Evolutionary conservation across 1,140 invertebrate genomes (phyloP), one percentile per base, ranked within the genome.

Genomic region (Vanessa tameamea): DNA sequence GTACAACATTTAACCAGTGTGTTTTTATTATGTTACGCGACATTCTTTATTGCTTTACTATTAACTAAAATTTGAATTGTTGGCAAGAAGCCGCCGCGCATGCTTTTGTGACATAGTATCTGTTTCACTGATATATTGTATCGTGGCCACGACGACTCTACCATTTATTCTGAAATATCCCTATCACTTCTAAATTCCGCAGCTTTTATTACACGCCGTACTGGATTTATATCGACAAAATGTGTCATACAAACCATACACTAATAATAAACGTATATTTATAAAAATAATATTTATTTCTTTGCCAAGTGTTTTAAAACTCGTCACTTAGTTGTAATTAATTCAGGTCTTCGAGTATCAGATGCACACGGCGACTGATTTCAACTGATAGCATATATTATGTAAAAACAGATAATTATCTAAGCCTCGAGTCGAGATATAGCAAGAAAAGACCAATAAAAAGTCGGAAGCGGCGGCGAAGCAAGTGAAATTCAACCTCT

Each of bases 401-500:
- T n/a, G 15, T 66, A 76, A 76, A 69, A 57, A 23, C 53, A 68
- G 55, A 67, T 59, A 43, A 68, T 66, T 50, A 59, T 20, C 5
- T 11, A 23, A 57, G 20, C 37, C 73, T 66, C 51, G 37, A 69
- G 53, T 68, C 68, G 50, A 48, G 64, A 68, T 73, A 68, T 51
- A 31, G 59, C 50, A 63, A 65, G 72, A 57, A 57, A 76, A 59
- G 66, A 53, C 50, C 57, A 69, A 69, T 65, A 72, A 72, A 69
- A 72, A 76, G 72, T 59, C 75, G 75, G 75, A 76, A 72, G 66
- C 66, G 51, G 57, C 69, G 69, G 43, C 55, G 64, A 63, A 68
- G 69, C 66, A 69, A 70, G 59, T 64, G 70, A 69, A 76, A 76
- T 76, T 72, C 66, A 76, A 69, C 65, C 70, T 76, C 59, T 63